A percentile compares a stretch with the other conserved stretches of the same genome.
Conservation (phyloP, 2,797 vertebrate species). For the Cyprinodon diabolis region DNA sequence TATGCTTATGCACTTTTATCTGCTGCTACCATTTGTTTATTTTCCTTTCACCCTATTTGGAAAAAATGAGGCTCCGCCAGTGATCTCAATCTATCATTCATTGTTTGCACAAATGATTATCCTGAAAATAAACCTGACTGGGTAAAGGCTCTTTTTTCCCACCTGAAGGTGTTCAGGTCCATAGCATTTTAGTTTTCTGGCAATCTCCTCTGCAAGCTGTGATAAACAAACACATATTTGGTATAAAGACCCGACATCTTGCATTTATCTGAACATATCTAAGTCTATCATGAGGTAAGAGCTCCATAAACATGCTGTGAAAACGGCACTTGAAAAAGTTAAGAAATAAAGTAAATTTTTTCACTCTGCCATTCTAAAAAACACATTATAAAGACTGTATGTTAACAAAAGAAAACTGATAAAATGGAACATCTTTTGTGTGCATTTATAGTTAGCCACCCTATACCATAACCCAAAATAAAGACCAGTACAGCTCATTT, state of each 20-base stretch:
- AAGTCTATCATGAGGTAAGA: constrained; percentile 24
- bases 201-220: constrained; percentile 11
- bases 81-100: constrained; percentile 40
- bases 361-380: neutral
- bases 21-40: constrained; percentile 25
- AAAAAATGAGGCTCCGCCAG: constrained; percentile 38
- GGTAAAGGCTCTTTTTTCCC: constrained; percentile 42
- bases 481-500: neutral
- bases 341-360: neutral
- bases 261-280: constrained; percentile 18
- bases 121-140: constrained; percentile 50
- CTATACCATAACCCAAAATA: neutral
- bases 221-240: constrained; percentile 45
- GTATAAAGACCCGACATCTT: constrained; percentile 2
- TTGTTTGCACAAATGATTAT: constrained; percentile 64
- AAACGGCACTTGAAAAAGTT: neutral
- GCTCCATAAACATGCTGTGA: constrained; percentile 29
- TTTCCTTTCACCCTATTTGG: constrained; percentile 22
- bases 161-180: constrained; percentile 22
- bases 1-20: constrained; percentile 47
- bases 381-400: neutral
- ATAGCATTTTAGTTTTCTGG: constrained; percentile 11
- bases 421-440: neutral
- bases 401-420: neutral
- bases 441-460: neutral